Evolutionary conservation across 2,113 vertebrate species (phyloP).

Genomic region (Cisticola juncidis): DNA sequence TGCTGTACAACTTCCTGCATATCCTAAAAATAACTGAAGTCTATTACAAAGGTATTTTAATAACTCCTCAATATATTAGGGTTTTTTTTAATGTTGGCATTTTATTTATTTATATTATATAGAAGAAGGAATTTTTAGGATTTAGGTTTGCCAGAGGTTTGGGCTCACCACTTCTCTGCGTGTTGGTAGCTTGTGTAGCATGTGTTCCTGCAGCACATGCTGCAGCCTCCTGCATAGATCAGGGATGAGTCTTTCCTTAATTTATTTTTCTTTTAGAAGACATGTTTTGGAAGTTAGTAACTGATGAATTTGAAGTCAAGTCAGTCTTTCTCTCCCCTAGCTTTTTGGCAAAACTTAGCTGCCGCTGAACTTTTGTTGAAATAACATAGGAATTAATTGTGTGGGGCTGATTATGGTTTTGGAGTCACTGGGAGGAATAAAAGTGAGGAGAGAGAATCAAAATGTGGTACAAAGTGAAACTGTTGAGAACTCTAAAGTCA

Average conservation of each 20-base stretch:
- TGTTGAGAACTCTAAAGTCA: background rate
- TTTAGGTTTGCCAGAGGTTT: constrained; percentile 49
- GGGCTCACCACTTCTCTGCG: background rate
- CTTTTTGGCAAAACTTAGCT: constrained; percentile 25
- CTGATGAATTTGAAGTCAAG: background rate
- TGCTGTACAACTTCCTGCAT: constrained; percentile 60
- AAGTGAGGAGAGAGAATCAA: background rate
- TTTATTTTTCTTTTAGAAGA: constrained; percentile 45
- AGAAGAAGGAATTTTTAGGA: constrained; percentile 24
- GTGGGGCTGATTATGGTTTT: background rate
- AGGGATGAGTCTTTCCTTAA: constrained; percentile 44
- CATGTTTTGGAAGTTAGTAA: constrained; percentile 26
- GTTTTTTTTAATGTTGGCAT: constrained; percentile 48
- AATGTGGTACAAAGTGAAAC: background rate
- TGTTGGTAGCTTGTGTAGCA: constrained; percentile 19
- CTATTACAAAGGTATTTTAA: constrained; percentile 61
- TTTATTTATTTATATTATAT: constrained; percentile 59
- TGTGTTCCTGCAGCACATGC: background rate
- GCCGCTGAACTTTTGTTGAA: background rate
- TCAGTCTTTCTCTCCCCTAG: background rate
- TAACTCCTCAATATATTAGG: constrained; percentile 56
- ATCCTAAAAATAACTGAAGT: constrained; percentile 53
- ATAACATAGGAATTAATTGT: background rate
- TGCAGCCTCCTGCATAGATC: constrained; percentile 36
- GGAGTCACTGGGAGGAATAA: background rate